Evolutionary conservation across 2,797 vertebrate genomes (phyloP).

Genomic region (Alosa sapidissima): DNA sequence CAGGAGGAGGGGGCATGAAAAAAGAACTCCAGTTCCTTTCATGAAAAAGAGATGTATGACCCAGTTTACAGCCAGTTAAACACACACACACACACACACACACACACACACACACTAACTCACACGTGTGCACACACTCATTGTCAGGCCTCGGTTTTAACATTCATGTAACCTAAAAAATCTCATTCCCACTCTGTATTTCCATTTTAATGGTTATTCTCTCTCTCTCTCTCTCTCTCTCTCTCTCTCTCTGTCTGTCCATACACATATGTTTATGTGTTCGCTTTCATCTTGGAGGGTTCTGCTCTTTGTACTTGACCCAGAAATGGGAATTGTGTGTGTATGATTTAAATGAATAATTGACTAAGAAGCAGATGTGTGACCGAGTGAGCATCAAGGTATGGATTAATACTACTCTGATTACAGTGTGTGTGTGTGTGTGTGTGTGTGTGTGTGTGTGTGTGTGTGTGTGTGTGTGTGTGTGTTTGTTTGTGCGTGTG

Average conservation of each 20-base stretch:
- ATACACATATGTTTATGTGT: not conserved
- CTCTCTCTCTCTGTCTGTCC: not conserved
- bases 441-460: not conserved
- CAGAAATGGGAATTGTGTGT: constrained; percentile 7
- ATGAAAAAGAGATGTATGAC: constrained; percentile 36
- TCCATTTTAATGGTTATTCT: not conserved
- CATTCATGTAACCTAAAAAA: constrained; percentile 2
- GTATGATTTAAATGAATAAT: not conserved
- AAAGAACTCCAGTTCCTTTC: not conserved
- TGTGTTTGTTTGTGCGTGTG: not conserved
- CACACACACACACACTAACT: not conserved
- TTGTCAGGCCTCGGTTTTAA: not conserved
- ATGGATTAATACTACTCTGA: not conserved
- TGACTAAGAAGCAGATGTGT: not conserved
- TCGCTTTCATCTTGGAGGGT: not conserved
- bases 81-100: constrained; percentile 11
- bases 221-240: not conserved
- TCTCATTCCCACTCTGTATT: not conserved
- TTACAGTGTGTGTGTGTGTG: not conserved
- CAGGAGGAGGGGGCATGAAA: not conserved
- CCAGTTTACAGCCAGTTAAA: constrained; percentile 22
- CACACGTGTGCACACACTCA: not conserved
- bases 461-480: not conserved
- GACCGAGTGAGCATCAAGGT: not conserved
- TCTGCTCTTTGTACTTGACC: not conserved